Evolutionary conservation across 2,113 vertebrate species (phyloP), one percentile per base, ranked within the genome.

Genomic region (Gopherus evgoodei): DNA sequence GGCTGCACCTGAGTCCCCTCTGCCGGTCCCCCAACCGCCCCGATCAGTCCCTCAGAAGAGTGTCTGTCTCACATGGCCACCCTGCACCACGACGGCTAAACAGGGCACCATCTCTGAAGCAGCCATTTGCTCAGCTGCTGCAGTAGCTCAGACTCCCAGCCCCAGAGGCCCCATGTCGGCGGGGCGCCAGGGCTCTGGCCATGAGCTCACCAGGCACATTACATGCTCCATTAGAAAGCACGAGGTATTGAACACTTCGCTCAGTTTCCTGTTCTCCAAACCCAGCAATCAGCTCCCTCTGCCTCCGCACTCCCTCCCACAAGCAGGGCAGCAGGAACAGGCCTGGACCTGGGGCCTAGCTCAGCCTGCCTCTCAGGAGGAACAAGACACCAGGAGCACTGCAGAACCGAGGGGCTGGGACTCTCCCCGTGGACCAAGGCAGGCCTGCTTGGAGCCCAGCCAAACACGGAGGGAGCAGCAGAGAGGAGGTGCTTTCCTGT

Each of bases 401-500:
- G 27, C 57, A 6, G 27, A 31, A 13, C 62, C 8, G 2, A n/a
- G 35, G 62, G 62, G 3, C 62, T 8, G 16, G 65, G 17, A 17
- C 62, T 69, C 62, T 69, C 62, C 59, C 59, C 27, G 29, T 3
- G 59, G 59, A 6, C 59, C 5, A 13, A 62, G 27, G 57, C 12
- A 13, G 57, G 29, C 57, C 29, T 62, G 27, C 57, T 13, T n/a
- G 35, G 62, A 19, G 31, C 62, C 62, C 35, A 69, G 62, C 65
- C 65, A 38, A 22, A 38, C 17, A 3, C 5, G 35, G 35, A 35
- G 29, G 59, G 62, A 1, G 4, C 0, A 1, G 84, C 53, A 44
- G 47, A 3, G 2, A 0, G 13, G 9, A 81, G 84, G 42, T 0
- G 0, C 14, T 16, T 35, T 7, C 47, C 47, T 11, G 57, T 29